Conservation (phyloP, 2,888 invertebrate species). For the Alitta virens region DNA sequence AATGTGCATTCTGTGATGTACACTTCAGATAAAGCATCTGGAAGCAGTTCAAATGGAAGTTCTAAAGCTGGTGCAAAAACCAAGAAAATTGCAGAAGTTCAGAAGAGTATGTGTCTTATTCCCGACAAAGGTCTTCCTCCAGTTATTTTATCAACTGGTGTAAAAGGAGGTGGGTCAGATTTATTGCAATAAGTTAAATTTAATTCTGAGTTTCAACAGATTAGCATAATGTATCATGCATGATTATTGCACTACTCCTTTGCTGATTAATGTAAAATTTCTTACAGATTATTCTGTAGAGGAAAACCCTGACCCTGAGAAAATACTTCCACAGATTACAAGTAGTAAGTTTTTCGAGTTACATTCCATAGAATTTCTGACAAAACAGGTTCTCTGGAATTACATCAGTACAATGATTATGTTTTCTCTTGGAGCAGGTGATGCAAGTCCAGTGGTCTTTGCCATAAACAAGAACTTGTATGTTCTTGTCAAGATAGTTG, state of each 20-base stretch:
- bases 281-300: constrained; percentile 62
- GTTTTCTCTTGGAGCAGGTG: constrained; percentile 42
- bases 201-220: too few relatives aligned
- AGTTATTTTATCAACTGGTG: constrained; percentile 35
- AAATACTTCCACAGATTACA: constrained; percentile 60
- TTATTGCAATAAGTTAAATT: too few relatives aligned
- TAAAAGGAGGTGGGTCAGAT: constrained; percentile 20
- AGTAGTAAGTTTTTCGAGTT: constrained; percentile 38
- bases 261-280: too few relatives aligned
- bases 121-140: constrained; percentile 52
- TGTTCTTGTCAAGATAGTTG: constrained; percentile 72
- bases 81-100: constrained; percentile 21
- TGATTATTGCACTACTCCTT: too few relatives aligned
- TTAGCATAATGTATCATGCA: too few relatives aligned
- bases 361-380: too few relatives aligned
- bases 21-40: too few relatives aligned
- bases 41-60: background rate
- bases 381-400: too few relatives aligned
- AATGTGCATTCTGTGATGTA: too few relatives aligned
- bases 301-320: constrained; percentile 62
- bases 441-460: constrained; percentile 66
- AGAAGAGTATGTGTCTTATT: constrained; percentile 39
- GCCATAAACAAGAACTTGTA: constrained; percentile 73
- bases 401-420: too few relatives aligned
- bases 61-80: background rate